phyloP scores from a whole-genome alignment of 2,113 vertebrate species.

The Ophiodon elongatus region DNA sequence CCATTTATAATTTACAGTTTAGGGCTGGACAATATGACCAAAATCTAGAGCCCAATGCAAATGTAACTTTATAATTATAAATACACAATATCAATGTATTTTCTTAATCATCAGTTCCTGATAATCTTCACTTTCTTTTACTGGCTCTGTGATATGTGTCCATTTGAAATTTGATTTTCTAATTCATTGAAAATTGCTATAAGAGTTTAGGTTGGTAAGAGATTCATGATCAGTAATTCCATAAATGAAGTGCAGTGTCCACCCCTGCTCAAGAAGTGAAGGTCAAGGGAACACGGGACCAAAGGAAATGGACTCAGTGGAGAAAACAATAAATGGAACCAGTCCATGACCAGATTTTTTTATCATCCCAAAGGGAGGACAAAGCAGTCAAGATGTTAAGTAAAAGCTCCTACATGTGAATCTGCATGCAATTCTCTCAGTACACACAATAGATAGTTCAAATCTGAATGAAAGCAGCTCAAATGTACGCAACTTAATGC shows the following conservation, averaged over 20 bases:
- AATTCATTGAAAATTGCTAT: conserved; percentile 2
- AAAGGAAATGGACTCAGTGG: conserved; percentile 52
- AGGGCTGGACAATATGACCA: conserved; percentile 67
- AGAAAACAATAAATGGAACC: conserved; percentile 68
- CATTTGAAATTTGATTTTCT: background rate
- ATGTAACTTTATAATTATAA: conserved; percentile 24
- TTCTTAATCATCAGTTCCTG: conserved; percentile 3
- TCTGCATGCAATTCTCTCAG: conserved; percentile 76
- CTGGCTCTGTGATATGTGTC: background rate
- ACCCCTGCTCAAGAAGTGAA: conserved; percentile 48
- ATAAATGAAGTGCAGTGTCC: conserved; percentile 44
- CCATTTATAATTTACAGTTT: conserved; percentile 59
- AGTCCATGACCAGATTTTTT: conserved; percentile 60
- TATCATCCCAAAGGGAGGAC: conserved; percentile 44
- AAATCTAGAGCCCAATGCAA: conserved; percentile 28
- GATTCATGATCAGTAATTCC: conserved; percentile 18
- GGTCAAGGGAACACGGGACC: conserved; percentile 51
- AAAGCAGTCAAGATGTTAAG: conserved; percentile 56
- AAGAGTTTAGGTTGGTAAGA: background rate
- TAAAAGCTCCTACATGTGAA: conserved; percentile 63
- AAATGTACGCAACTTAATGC: conserved; percentile 68
- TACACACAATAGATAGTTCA: conserved; percentile 74
- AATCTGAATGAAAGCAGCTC: conserved; percentile 76
- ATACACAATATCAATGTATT: conserved; percentile 33
- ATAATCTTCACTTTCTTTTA: background rate